These are phyloP conservation scores for Labia minor DNA, from an alignment of 2,888 invertebrate genomes.

Conservation along the genomic window DNA sequence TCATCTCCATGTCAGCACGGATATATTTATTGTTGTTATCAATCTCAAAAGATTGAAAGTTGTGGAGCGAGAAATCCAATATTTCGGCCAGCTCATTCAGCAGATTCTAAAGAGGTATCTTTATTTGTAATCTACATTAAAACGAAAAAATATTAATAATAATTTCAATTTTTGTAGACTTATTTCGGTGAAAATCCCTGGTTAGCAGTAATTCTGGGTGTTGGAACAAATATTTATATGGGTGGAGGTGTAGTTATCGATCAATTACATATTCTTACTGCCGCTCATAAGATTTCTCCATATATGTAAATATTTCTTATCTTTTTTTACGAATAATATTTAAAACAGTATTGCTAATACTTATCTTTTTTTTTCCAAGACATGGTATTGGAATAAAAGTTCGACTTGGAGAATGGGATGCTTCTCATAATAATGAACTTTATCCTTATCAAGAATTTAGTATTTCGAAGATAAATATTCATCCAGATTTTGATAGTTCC, in stretches of 20 bases:
- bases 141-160: neutral
- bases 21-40: neutral
- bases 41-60: neutral
- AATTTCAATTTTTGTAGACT: conserved; percentile 37
- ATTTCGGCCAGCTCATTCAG: neutral
- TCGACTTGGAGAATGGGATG: conserved; percentile 68
- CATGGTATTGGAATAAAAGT: conserved; percentile 43
- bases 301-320: conserved; percentile 42
- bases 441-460: conserved; percentile 52
- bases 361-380: conserved; percentile 26
- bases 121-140: neutral
- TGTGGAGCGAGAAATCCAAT: neutral
- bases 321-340: conserved; percentile 15
- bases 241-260: conserved; percentile 63
- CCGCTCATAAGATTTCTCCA: conserved; percentile 56
- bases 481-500: conserved; percentile 54
- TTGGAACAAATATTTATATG: conserved; percentile 47
- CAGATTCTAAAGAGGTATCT: neutral
- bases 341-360: conserved; percentile 4
- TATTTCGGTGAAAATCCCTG: conserved; percentile 61
- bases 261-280: conserved; percentile 56
- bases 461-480: conserved; percentile 47
- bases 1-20: neutral
- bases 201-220: conserved; percentile 51
- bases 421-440: conserved; percentile 50